These are phyloP conservation scores for Liopterus haemorrhoidalis DNA, from an alignment of 2,888 invertebrate genomes.

Conservation along the genomic window DNA sequence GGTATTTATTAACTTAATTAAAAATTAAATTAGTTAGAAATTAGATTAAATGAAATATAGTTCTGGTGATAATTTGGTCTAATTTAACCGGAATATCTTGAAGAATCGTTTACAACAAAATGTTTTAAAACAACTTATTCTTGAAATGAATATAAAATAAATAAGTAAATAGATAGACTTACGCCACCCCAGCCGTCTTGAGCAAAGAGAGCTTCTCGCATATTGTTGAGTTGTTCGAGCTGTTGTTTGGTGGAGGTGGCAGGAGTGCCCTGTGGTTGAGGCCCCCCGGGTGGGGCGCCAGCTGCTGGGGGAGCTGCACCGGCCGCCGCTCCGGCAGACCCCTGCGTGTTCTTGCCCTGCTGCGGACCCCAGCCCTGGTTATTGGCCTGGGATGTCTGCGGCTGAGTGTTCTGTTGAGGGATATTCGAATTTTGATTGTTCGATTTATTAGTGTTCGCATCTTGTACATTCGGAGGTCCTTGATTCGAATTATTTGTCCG, in stretches of 20 bases:
- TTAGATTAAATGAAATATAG: too few relatives aligned
- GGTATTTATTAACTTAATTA: too few relatives aligned
- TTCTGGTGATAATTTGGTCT: too few relatives aligned
- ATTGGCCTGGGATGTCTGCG: slow-evolving; percentile 43
- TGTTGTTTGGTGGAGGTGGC: slow-evolving; percentile 72
- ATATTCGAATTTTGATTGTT: slow-evolving; percentile 47
- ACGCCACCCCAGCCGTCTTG: slow-evolving; percentile 92
- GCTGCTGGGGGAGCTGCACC: slow-evolving; percentile 28
- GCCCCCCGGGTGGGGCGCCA: slow-evolving; percentile 31
- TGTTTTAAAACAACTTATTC: too few relatives aligned
- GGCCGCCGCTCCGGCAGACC: slow-evolving; percentile 42
- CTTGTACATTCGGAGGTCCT: slow-evolving; percentile 38
- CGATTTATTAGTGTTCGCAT: slow-evolving; percentile 44
- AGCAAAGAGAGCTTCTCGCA: slow-evolving; percentile 85
- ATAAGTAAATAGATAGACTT: slow-evolving; percentile 45
- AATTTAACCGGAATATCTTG: too few relatives aligned
- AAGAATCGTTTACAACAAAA: too few relatives aligned
- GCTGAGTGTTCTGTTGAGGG: slow-evolving; percentile 47
- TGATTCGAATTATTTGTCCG: slow-evolving; percentile 41
- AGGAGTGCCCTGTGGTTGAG: slow-evolving; percentile 47
- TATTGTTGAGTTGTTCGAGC: slow-evolving; percentile 81
- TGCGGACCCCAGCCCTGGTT: slow-evolving; percentile 22
- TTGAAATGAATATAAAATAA: not conserved
- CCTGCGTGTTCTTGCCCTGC: slow-evolving; percentile 35
- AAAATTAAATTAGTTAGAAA: too few relatives aligned